Evolutionary conservation across 2,888 invertebrate species (phyloP).

Genomic region (Harmothoe impar): DNA sequence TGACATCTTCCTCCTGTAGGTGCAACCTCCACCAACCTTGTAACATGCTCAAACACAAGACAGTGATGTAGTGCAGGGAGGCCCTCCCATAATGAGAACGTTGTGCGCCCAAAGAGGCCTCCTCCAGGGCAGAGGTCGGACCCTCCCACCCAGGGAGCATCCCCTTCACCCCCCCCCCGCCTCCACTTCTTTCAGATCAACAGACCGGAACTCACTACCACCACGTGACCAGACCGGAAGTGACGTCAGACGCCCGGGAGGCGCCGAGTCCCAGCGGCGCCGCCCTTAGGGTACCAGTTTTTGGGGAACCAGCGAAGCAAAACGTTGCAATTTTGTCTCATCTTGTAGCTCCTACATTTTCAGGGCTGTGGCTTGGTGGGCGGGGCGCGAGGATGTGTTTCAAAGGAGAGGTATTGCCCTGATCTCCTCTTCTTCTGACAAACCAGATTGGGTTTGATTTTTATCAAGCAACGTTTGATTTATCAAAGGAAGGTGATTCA

Average conservation of each 20-base stretch:
- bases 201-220: slow-evolving; percentile 32
- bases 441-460: too few species aligned
- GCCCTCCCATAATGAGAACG: slow-evolving; percentile 14
- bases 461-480: too few species aligned
- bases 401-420: too few species aligned
- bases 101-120: background rate
- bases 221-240: slow-evolving; percentile 35
- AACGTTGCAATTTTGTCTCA: background rate
- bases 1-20: too few species aligned
- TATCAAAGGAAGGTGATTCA: too few species aligned
- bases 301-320: background rate
- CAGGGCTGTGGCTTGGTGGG: background rate
- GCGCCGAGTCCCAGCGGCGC: background rate
- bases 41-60: too few species aligned
- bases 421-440: too few species aligned
- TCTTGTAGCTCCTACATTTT: too few species aligned
- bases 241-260: slow-evolving; percentile 8
- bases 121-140: slow-evolving; percentile 28
- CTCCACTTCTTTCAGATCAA: background rate
- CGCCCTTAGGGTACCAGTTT: background rate
- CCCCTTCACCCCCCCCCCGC: background rate
- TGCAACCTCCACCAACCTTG: too few species aligned
- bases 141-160: background rate
- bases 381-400: background rate
- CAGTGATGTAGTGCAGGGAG: too few species aligned